A percentile compares a stretch with the other conserved stretches of the same genome.
These are phyloP conservation scores for Potamilus streckersoni DNA, from an alignment of 1,140 invertebrate species.

Conservation along the genomic window DNA sequence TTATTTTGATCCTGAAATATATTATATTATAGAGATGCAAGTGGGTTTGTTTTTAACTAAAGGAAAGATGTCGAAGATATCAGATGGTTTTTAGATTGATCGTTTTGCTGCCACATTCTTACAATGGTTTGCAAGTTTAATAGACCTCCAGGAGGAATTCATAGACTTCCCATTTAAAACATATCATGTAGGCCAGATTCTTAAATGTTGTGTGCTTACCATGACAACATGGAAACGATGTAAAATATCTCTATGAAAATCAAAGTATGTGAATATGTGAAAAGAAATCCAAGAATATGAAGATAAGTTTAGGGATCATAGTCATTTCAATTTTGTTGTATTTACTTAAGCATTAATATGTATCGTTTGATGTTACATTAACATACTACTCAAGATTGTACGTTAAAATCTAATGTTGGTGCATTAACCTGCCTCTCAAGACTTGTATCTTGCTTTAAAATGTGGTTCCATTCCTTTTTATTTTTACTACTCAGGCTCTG, in stretches of 20 bases:
- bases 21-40: background rate
- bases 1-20: no score
- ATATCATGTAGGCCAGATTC: constrained; percentile 23
- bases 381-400: no score
- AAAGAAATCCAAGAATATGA: no score
- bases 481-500: no score
- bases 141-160: constrained; percentile 37
- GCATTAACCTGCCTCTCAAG: no score
- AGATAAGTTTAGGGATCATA: no score
- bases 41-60: constrained; percentile 10
- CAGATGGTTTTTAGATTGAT: constrained; percentile 17
- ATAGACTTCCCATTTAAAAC: constrained; percentile 20
- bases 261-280: constrained; percentile 12
- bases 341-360: no score
- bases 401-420: no score
- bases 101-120: constrained; percentile 24
- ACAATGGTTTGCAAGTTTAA: constrained; percentile 30
- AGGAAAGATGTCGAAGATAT: constrained; percentile 10
- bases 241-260: constrained; percentile 23
- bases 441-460: no score
- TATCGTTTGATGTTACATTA: no score
- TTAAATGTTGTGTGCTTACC: constrained; percentile 31
- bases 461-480: no score
- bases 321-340: no score
- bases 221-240: constrained; percentile 8